These are phyloP conservation scores for Huso huso DNA, from an alignment of 2,797 vertebrate species.

Conservation along the genomic window DNA sequence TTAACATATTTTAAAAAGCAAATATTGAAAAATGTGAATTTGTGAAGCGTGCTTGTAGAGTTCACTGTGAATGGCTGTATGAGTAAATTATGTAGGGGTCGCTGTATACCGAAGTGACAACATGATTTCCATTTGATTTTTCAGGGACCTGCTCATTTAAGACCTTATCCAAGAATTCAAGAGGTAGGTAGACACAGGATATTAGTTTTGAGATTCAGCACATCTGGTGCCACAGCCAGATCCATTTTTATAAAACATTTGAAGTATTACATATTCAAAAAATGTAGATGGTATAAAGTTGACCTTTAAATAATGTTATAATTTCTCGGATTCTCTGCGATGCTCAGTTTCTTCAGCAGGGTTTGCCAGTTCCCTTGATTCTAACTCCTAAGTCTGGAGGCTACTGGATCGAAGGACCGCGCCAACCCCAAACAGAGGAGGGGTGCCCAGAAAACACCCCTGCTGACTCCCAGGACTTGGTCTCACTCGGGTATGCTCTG, in stretches of 20 bases:
- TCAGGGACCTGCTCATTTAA: too few species aligned
- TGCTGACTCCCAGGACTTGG: constrained; percentile 34
- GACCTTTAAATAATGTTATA: background rate
- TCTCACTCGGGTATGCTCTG: constrained; percentile 51
- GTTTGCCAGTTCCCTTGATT: constrained; percentile 54
- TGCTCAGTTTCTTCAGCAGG: constrained; percentile 59
- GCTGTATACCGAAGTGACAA: too few species aligned
- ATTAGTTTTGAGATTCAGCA: constrained; percentile 3
- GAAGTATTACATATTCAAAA: background rate
- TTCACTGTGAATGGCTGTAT: too few species aligned
- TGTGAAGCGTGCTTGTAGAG: too few species aligned
- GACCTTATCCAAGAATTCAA: too few species aligned
- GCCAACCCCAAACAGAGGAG: background rate
- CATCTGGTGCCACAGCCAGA: constrained; percentile 15
- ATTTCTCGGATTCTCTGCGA: background rate
- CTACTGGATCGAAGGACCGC: constrained; percentile 65
- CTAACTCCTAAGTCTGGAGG: constrained; percentile 57
- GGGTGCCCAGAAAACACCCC: constrained; percentile 30
- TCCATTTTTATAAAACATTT: constrained; percentile 31
- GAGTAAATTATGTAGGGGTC: too few species aligned
- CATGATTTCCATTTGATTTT: too few species aligned
- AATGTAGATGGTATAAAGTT: background rate
- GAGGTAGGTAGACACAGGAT: constrained; percentile 3
- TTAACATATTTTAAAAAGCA: too few species aligned
- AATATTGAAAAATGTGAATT: too few species aligned